Conservation (phyloP, 2,888 invertebrate species). For the Ditylenchus weischeri region DNA sequence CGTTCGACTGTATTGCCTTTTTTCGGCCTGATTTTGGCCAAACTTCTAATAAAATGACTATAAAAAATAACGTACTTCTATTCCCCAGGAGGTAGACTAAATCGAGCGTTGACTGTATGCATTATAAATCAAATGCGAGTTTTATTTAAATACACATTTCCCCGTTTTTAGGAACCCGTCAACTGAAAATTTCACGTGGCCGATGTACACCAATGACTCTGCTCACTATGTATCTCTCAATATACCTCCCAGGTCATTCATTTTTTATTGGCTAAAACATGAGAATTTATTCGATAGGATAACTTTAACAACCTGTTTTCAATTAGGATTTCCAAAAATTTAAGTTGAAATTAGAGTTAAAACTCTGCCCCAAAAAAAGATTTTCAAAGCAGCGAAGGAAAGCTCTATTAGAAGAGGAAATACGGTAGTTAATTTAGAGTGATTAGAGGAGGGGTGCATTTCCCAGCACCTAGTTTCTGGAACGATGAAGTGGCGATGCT, state of each 20-base stretch:
- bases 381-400: too few relatives aligned
- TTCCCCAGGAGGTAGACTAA: too few relatives aligned
- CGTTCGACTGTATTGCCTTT: slow-evolving; percentile 2
- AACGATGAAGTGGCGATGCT: slow-evolving; percentile 47
- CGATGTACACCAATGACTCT: slow-evolving; percentile 38
- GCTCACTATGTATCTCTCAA: slow-evolving; percentile 47
- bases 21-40: slow-evolving; percentile 2
- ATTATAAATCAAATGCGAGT: too few relatives aligned
- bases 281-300: too few relatives aligned
- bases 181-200: slow-evolving; percentile 46
- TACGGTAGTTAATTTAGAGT: slow-evolving; percentile 40
- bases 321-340: too few relatives aligned
- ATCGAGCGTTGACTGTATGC: too few relatives aligned
- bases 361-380: too few relatives aligned
- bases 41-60: not conserved
- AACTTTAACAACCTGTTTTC: too few relatives aligned
- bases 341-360: too few relatives aligned
- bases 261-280: not conserved
- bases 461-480: slow-evolving; percentile 56
- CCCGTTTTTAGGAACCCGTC: slow-evolving; percentile 42
- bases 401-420: too few relatives aligned
- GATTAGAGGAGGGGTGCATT: slow-evolving; percentile 50
- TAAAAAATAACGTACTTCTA: too few relatives aligned
- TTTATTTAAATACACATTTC: too few relatives aligned
- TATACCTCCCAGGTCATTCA: slow-evolving; percentile 49